Conservation (phyloP, 1,140 invertebrate species). For the Pogonus chalceus region DNA sequence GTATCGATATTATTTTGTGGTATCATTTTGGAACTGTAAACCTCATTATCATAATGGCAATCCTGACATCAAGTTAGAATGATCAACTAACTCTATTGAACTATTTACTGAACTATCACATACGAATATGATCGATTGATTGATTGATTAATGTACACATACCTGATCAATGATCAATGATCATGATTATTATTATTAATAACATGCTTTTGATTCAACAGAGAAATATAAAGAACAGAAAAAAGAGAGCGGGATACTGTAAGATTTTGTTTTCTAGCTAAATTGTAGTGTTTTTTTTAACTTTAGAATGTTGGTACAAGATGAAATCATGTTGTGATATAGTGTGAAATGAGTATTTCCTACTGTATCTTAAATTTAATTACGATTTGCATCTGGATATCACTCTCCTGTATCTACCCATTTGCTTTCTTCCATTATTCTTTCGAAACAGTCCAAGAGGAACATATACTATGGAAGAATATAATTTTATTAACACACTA, state of each 20-base stretch:
- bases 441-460: constrained; percentile 88
- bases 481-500: constrained; percentile 17
- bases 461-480: constrained; percentile 71
- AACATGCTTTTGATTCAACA: no score
- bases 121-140: no score
- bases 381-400: constrained; percentile 15
- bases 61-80: not conserved
- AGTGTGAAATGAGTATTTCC: not conserved
- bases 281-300: no score
- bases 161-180: no score
- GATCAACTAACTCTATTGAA: not conserved
- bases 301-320: not conserved
- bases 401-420: constrained; percentile 69
- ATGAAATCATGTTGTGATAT: not conserved
- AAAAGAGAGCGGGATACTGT: no score
- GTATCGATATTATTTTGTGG: no score
- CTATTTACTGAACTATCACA: not conserved
- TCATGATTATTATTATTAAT: no score
- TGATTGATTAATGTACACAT: constrained; percentile 7
- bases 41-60: constrained; percentile 2
- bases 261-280: no score
- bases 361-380: not conserved
- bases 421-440: constrained; percentile 82
- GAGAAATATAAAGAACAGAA: no score
- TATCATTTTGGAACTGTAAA: no score